Conservation (phyloP, 2,113 vertebrate species). For the Spilogale gracilis region DNA sequence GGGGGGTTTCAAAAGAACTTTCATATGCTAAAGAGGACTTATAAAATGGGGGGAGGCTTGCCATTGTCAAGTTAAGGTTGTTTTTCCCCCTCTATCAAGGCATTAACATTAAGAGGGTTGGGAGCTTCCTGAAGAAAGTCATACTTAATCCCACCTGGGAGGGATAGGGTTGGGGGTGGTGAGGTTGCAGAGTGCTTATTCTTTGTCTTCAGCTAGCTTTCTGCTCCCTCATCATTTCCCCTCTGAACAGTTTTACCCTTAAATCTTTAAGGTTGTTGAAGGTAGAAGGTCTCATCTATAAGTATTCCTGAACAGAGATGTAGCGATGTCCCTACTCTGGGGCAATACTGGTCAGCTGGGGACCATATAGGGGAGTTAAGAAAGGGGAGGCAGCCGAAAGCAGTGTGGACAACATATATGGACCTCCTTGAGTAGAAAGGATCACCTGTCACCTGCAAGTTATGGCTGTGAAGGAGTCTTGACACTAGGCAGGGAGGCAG, state of each 20-base stretch:
- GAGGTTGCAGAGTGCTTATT: background rate
- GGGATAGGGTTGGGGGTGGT: no score
- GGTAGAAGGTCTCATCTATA: background rate
- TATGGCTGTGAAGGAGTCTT: background rate
- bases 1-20: background rate
- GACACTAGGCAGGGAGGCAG: background rate
- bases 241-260: background rate
- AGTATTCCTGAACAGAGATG: background rate
- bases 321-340: background rate
- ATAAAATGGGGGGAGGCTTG: background rate
- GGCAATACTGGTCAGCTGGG: background rate
- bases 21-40: background rate
- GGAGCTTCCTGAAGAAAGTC: no score
- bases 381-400: background rate
- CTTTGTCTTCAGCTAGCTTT: background rate
- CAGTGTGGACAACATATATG: background rate
- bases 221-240: background rate
- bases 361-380: background rate
- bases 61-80: background rate
- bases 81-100: background rate
- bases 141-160: no score
- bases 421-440: background rate
- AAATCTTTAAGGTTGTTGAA: background rate
- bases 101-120: background rate
- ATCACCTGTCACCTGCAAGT: background rate